A percentile compares a stretch with the other conserved stretches of the same genome.
Evolutionary conservation across 2,113 vertebrate species (phyloP).

Genomic region (Saccopteryx bilineata): DNA sequence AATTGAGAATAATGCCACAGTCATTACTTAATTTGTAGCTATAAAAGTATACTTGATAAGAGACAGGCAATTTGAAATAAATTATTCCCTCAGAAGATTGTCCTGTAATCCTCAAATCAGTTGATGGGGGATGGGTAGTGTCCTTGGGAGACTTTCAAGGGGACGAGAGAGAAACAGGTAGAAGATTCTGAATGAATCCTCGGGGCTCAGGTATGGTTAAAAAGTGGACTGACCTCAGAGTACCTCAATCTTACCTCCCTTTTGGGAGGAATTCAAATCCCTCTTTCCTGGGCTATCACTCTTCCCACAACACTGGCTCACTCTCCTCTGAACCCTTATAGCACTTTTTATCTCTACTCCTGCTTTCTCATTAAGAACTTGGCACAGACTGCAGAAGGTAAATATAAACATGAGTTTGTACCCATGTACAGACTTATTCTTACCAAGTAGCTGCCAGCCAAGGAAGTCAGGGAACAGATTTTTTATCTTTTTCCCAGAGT

Average conservation of each 20-base stretch:
- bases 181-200: neutral
- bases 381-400: neutral
- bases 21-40: neutral
- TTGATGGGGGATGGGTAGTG: neutral
- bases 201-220: neutral
- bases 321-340: neutral
- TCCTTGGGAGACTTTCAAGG: neutral
- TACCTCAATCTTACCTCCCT: neutral
- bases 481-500: rapidly evolving
- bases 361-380: neutral
- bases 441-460: neutral
- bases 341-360: neutral
- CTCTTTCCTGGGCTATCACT: neutral
- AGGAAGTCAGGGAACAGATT: neutral
- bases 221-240: neutral
- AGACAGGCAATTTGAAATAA: neutral
- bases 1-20: neutral
- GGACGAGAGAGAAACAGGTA: neutral
- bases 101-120: neutral
- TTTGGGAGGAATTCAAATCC: neutral
- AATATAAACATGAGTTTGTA: neutral
- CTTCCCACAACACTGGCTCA: neutral
- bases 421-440: neutral
- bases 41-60: neutral
- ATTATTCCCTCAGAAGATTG: neutral